Evolutionary conservation across 2,888 invertebrate genomes (phyloP), one percentile per base, ranked within the genome.

Genomic region (Cyaniris semiargus): DNA sequence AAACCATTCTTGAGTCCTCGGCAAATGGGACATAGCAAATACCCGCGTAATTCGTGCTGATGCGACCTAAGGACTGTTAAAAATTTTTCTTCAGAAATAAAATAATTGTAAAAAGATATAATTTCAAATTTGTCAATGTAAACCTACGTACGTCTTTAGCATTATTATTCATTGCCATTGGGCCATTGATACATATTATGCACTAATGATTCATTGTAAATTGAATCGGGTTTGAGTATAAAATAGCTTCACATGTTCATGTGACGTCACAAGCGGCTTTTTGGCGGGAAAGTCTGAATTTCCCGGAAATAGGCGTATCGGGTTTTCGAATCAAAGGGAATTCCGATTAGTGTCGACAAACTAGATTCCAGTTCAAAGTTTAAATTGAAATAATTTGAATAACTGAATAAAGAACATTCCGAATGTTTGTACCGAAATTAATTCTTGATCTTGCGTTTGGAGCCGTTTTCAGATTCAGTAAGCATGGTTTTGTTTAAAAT

Each of bases 341-440:
- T 74, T 74, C 27, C 74, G 44, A 74, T 71, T 71, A 38, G 71
- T 48, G 27, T 15, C 53, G 53, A 53, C 27, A 23, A 74, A 74
- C 74, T 74, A 53, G 53, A 74, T 74, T 74, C 44, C 27, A 8
- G 6, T 72, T 48, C 53, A 1, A 53, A 72, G 72, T 38, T 72
- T 72, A 38, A 38, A 72, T 44, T 44, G 38, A 44, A 72, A 72
- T 72, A 38, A 38, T 72, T 72, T 72, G 72, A 72, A 71, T 71
- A 71, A 8, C 8, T 34, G 34, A 71, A 44, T 72, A 21, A 38
- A 72, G 72, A 66, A 66, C n/a, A 38, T 44, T 44, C 38, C 23
- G 72, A 72, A 72, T 72, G 71, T 72, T 72, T 66, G 66, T 66
- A 13, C 27, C 31, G 66, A 27, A 27, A 60, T 60, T 58, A 58